phyloP scores from a whole-genome alignment of 1,140 invertebrate genomes.

The Plodia interpunctella region DNA sequence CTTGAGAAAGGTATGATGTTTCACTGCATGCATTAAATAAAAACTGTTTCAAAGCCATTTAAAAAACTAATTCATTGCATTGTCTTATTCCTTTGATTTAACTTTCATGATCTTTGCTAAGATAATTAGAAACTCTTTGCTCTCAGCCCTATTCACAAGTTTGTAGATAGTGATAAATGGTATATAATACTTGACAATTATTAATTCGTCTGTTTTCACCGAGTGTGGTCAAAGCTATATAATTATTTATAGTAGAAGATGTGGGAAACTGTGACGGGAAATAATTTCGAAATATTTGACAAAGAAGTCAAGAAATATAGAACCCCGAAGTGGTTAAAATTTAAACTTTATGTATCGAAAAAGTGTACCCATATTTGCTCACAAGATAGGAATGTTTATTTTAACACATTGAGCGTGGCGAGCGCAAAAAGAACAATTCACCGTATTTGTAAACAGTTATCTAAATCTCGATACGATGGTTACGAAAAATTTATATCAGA shows the following conservation, averaged over 20 bases:
- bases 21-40: too few relatives aligned
- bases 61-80: too few relatives aligned
- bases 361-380: constrained; percentile 37
- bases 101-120: too few relatives aligned
- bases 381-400: constrained; percentile 47
- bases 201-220: background rate
- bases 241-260: constrained; percentile 25
- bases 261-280: constrained; percentile 13
- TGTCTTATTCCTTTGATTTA: too few relatives aligned
- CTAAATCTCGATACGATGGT: constrained; percentile 43
- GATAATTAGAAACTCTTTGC: too few relatives aligned
- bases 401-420: constrained; percentile 49
- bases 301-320: background rate
- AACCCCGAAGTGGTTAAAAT: constrained; percentile 32
- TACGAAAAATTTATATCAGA: constrained; percentile 67
- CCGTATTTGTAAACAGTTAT: constrained; percentile 45
- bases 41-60: too few relatives aligned
- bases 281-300: constrained; percentile 26
- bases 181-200: background rate
- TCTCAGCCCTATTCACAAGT: too few relatives aligned
- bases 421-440: constrained; percentile 55
- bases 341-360: constrained; percentile 42
- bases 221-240: background rate
- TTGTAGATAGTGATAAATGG: background rate
- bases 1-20: too few relatives aligned